phyloP scores from a whole-genome alignment of 1,140 invertebrate species.

The Dufourea novaeangliae region DNA sequence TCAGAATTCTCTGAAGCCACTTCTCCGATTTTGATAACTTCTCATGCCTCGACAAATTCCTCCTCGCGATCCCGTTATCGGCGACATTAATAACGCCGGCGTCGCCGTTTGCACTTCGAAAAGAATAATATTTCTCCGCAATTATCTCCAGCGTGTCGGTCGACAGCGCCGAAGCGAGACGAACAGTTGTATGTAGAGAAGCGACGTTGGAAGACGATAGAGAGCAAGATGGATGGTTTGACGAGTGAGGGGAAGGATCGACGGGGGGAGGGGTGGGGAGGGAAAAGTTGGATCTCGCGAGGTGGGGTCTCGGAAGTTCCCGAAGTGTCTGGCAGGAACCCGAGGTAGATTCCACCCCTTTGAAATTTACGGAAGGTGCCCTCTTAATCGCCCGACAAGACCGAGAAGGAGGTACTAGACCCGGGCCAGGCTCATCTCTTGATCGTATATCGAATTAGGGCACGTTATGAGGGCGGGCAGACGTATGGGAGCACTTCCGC shows the following conservation, averaged over 20 bases:
- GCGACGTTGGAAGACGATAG: background rate
- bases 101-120: conserved; percentile 49
- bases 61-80: background rate
- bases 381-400: conserved; percentile 54
- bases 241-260: background rate
- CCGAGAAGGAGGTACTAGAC: conserved; percentile 24
- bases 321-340: conserved; percentile 40
- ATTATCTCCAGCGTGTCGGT: conserved; percentile 38
- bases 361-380: conserved; percentile 33
- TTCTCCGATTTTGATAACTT: too few relatives aligned
- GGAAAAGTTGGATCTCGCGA: conserved; percentile 32
- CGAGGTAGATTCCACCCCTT: background rate
- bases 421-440: conserved; percentile 23
- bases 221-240: background rate
- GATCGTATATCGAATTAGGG: conserved; percentile 55
- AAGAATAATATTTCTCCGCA: conserved; percentile 60
- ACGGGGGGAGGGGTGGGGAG: background rate
- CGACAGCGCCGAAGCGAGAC: background rate
- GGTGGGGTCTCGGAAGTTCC: conserved; percentile 23
- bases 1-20: background rate
- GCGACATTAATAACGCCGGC: conserved; percentile 58
- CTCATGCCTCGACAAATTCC: background rate
- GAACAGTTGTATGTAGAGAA: background rate
- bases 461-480: conserved; percentile 16
- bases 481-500: background rate